These are phyloP conservation scores for Lacanobia oleracea DNA, from an alignment of 2,888 invertebrate species.

Conservation along the genomic window DNA sequence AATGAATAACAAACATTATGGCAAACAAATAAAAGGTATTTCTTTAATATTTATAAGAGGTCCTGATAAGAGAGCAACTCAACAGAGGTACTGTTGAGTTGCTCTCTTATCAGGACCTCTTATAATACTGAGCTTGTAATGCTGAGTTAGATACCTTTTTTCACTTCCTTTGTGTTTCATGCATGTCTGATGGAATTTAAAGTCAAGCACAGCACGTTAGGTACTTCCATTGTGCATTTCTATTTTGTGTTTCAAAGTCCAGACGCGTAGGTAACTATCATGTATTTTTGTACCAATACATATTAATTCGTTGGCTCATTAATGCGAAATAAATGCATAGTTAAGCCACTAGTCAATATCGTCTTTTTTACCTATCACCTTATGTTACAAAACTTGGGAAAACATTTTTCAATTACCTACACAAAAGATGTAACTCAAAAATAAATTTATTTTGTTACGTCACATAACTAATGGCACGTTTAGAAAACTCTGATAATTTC, in stretches of 20 bases:
- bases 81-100: no score
- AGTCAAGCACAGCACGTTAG: neutral
- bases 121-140: no score
- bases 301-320: neutral
- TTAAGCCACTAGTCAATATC: neutral
- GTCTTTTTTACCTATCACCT: neutral
- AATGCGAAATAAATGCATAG: conserved; percentile 15
- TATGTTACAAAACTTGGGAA: neutral
- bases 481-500: conserved; percentile 23
- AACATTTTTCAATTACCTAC: neutral
- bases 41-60: no score
- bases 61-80: no score
- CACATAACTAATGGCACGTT: conserved; percentile 12
- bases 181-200: neutral
- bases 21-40: no score
- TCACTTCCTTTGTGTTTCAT: neutral
- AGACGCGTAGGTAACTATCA: neutral
- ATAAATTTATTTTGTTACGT: conserved; percentile 3
- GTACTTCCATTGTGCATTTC: neutral
- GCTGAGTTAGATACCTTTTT: neutral
- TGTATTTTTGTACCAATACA: neutral
- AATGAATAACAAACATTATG: no score
- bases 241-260: neutral
- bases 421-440: conserved; percentile 11
- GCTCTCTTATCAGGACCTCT: no score